These are phyloP conservation scores for Bombyx mandarina DNA, from an alignment of 1,140 invertebrate species.

Conservation along the genomic window DNA sequence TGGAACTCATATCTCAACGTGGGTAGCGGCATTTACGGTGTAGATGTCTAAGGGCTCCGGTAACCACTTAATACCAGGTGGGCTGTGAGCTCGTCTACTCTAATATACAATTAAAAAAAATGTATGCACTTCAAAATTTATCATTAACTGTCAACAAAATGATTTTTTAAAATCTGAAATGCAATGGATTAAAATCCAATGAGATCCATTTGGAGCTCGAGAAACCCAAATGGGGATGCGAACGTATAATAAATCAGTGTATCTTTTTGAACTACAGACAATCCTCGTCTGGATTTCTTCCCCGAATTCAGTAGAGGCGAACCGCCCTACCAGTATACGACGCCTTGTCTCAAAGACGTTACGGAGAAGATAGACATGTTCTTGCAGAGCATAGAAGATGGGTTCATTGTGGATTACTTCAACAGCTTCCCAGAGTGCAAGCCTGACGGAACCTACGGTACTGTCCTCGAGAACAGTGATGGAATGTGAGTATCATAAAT, in stretches of 20 bases:
- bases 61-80: too few species aligned
- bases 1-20: too few species aligned
- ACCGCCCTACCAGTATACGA: conserved; percentile 58
- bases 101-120: too few species aligned
- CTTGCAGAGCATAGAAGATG: conserved; percentile 37
- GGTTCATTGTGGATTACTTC: conserved; percentile 48
- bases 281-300: conserved; percentile 33
- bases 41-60: too few species aligned
- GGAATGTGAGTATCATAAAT: conserved; percentile 31
- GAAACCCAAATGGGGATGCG: too few species aligned
- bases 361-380: conserved; percentile 40
- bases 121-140: too few species aligned
- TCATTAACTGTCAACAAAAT: too few species aligned
- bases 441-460: conserved; percentile 70
- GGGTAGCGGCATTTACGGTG: too few species aligned
- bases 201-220: too few species aligned
- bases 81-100: too few species aligned
- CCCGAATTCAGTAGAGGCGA: conserved; percentile 24
- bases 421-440: conserved; percentile 58
- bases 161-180: too few species aligned
- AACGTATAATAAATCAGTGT: conserved; percentile 1
- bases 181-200: too few species aligned
- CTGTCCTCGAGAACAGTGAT: conserved; percentile 26
- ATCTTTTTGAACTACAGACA: conserved; percentile 26
- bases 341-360: conserved; percentile 61